Conservation (phyloP, 2,113 vertebrate species). For the Lagenorhynchus albirostris region DNA sequence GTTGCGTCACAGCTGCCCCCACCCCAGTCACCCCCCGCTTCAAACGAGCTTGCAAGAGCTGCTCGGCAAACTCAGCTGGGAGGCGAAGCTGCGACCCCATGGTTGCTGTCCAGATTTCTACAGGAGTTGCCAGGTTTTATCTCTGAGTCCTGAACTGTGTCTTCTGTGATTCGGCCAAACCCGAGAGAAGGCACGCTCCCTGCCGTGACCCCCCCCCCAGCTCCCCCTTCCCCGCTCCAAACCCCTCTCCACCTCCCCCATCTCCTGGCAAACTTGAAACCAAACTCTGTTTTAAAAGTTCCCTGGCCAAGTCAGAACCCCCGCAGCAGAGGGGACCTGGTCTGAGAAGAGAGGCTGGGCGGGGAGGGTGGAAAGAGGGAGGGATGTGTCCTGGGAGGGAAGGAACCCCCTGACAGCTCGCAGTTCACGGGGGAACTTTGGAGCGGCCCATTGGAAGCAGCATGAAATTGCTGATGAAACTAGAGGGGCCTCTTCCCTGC, state of each 20-base stretch:
- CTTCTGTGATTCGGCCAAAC: constrained; percentile 63
- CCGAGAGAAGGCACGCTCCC: constrained; percentile 49
- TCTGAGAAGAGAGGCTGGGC: not conserved
- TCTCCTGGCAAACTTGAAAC: constrained; percentile 56
- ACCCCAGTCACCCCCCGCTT: not conserved
- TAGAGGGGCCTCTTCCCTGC: not conserved
- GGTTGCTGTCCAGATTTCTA: constrained; percentile 48
- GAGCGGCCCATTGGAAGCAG: not conserved
- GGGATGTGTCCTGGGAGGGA: not conserved
- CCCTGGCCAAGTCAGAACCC: constrained; percentile 56
- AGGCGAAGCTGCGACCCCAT: constrained; percentile 48
- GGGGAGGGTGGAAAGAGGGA: not conserved
- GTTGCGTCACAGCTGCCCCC: not conserved
- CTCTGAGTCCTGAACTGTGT: constrained; percentile 64
- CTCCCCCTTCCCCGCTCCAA: constrained; percentile 3
- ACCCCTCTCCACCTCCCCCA: constrained; percentile 31
- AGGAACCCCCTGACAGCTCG: not conserved
- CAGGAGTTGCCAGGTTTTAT: constrained; percentile 70
- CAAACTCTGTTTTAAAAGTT: constrained; percentile 51
- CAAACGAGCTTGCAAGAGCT: constrained; percentile 4
- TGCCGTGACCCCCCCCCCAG: constrained; percentile 41
- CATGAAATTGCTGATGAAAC: not conserved
- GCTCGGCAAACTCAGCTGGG: not conserved
- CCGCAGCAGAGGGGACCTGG: constrained; percentile 4
- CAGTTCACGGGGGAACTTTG: not conserved